phyloP scores from a whole-genome alignment of 2,888 invertebrate species.

The Papilio elwesi region DNA sequence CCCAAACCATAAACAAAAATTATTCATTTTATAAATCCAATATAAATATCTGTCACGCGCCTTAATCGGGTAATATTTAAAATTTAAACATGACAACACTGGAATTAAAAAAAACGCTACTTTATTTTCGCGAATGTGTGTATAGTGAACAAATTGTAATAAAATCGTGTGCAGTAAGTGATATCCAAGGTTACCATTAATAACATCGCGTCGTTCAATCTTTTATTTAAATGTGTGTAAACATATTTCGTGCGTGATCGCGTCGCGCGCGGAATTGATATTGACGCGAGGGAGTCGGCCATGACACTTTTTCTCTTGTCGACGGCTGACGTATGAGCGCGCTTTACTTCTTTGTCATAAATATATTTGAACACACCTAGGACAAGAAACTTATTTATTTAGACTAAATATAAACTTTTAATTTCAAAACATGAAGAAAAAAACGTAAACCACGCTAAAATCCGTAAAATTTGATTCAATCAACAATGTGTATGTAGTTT shows the following conservation, averaged over 20 bases:
- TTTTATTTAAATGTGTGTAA: conserved; percentile 53
- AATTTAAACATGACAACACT: conserved; percentile 28
- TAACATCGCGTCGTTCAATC: conserved; percentile 48
- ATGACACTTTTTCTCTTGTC: conserved; percentile 65
- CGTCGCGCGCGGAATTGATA: conserved; percentile 58
- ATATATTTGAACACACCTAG: no score
- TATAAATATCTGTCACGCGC: background rate
- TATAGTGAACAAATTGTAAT: conserved; percentile 27
- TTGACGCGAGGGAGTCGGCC: conserved; percentile 64
- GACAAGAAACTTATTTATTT: no score
- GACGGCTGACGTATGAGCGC: conserved; percentile 51
- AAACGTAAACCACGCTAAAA: no score
- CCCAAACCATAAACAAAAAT: no score
- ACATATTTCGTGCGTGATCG: conserved; percentile 57
- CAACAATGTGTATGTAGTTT: no score
- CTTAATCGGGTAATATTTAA: conserved; percentile 11
- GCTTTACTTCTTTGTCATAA: conserved; percentile 56
- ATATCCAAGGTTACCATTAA: conserved; percentile 38
- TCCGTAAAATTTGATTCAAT: no score
- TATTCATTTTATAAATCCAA: background rate
- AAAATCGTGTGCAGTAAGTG: conserved; percentile 33
- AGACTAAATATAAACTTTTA: no score
- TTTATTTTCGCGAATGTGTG: conserved; percentile 16
- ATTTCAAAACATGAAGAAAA: no score
- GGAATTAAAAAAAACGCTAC: conserved; percentile 20